Base-by-base conservation (phyloP, 2,888 invertebrate genomes). In the Atrina japonica region DNA sequence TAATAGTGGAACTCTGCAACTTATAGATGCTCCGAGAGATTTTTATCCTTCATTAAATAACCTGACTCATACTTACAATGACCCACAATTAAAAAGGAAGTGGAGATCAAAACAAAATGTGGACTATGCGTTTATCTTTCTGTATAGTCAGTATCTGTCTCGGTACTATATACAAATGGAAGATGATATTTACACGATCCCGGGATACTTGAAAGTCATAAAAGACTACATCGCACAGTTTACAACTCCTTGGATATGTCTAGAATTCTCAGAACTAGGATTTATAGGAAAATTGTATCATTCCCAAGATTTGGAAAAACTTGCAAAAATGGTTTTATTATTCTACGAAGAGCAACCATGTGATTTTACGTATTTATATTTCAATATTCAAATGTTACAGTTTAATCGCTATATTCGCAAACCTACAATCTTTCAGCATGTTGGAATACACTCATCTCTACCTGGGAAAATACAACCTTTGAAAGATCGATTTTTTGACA, bases 71-170 rank as follows among this genome's bases (percentile, higher is more conserved):
- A 90, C 67, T 5, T 89, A 85, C 73, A 86, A 87, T 58, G 89
- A 90, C 68, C 80, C 88, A 2, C 76, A 82, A 14, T 80, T 84
- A 9, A 78, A 78, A 30, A 86, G 90, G 0, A 55, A 74, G 21
- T 91, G 91, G 91, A 76, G 90, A 43, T 82, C 90, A 11, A 91
- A 91, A 71, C 91, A 91, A 80, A 90, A 89, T 40, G 77, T 89
- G 45, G 91, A 91, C 78, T 91, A 88, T 79, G 88, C 89, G 0
- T 90, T 85, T 69, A 78, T 90, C 21, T 87, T 90, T 73, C 78
- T 84, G 53, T 90, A 88, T 66, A 77, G 86, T n/a, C 73, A 83
- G 18, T 67, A 83, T n/a, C 58, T 89, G 50, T 88, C 89, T 0
- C 76, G 83, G 45, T 90, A 88, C 72, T 91, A 90, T 73, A 81